Base-by-base conservation (phyloP, 2,888 invertebrate genomes). In the Leucophora obtusa region DNA sequence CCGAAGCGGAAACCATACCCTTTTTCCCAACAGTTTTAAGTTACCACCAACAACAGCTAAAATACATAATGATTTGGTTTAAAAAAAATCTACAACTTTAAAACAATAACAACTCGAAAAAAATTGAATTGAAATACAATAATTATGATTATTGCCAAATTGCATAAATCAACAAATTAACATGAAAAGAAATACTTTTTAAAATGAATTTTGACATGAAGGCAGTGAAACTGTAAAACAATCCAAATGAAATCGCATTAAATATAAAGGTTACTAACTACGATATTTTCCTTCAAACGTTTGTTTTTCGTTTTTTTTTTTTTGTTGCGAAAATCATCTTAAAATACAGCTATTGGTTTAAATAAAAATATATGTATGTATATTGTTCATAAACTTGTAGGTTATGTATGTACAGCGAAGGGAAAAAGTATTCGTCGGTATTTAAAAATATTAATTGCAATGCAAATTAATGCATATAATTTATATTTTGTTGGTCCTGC, bases 91-190 rank as follows among this genome's bases (percentile, higher is more conserved):
- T 35, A 66, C 53, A 54, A 35, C 54, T 24, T 54, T 14, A 54
- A 21, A 65, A 65, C 35, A 73, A 60, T 56, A 68, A 58, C 62
- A 78, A 78, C 50, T 62, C 38, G 51, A 43, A 56, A 63, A 69
- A 62, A 73, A 59, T 58, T 65, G 72, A 69, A 82, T 82, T 81
- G 80, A 80, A 83, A 73, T 76, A 72, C 79, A 82, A 82, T 77
- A 82, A 82, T 82, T 82, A 82, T 77, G 76, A 83, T 77, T 74
- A 63, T 77, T 77, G 83, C 69, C 79, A 77, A 82, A 82, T 82
- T 81, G 81, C 77, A 83, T 82, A 82, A 82, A 83, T 82, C 82
- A 81, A 82, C 83, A 81, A 81, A 81, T 82, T 82, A 82, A 75
- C 82, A 81, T 80, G 77, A 78, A 80, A 78, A 58, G 56, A 60